Conservation (phyloP, 2,888 invertebrate species). For the Zygothrica quintamaculata region DNA sequence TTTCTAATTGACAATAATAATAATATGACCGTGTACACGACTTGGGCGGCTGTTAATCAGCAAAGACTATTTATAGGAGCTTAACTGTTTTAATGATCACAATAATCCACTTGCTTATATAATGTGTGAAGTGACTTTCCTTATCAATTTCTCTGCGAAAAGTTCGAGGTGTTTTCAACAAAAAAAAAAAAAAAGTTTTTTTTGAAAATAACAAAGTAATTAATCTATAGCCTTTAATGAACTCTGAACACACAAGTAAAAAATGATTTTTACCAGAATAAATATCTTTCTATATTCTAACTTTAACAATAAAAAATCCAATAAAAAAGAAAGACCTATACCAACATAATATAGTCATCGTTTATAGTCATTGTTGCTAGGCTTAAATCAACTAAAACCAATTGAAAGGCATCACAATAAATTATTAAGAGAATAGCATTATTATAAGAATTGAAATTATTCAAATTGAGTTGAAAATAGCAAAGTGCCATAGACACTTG, state of each 20-base stretch:
- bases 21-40: slow-evolving; percentile 43
- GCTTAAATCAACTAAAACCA: slow-evolving; percentile 24
- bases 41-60: slow-evolving; percentile 63
- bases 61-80: slow-evolving; percentile 54
- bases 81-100: slow-evolving; percentile 52
- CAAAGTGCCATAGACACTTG: slow-evolving; percentile 5
- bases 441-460: slow-evolving; percentile 71
- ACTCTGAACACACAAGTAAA: slow-evolving; percentile 7
- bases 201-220: slow-evolving; percentile 47
- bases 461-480: slow-evolving; percentile 61
- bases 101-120: slow-evolving; percentile 60
- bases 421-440: slow-evolving; percentile 63
- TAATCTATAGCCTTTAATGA: slow-evolving; percentile 31
- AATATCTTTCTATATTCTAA: too few species aligned
- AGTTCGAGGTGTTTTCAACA: slow-evolving; percentile 26
- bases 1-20: slow-evolving; percentile 53
- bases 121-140: slow-evolving; percentile 35
- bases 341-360: slow-evolving; percentile 4
- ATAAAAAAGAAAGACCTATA: slow-evolving; percentile 26
- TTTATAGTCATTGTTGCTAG: slow-evolving; percentile 25
- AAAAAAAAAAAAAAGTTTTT: slow-evolving; percentile 11
- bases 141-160: slow-evolving; percentile 43
- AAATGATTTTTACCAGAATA: neutral
- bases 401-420: slow-evolving; percentile 64
- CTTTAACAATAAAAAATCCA: slow-evolving; percentile 6